phyloP scores from a whole-genome alignment of 2,888 invertebrate genomes.

The Drosophila ustulata region DNA sequence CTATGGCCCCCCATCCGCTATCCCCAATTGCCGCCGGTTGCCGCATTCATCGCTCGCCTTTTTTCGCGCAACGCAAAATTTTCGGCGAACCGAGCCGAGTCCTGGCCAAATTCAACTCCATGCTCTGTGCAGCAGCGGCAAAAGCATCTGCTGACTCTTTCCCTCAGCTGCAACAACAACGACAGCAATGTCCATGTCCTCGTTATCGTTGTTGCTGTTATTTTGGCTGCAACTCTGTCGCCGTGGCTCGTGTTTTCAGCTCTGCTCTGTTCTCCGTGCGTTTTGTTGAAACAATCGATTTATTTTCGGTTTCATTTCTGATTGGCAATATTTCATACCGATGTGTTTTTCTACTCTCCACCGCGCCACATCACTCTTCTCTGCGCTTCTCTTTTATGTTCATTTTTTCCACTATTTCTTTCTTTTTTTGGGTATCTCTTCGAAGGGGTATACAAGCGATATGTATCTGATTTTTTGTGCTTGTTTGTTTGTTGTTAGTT shows the following conservation, averaged over 20 bases:
- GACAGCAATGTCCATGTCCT: slow-evolving; percentile 39
- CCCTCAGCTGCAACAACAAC: slow-evolving; percentile 37
- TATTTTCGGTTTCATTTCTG: slow-evolving; percentile 84
- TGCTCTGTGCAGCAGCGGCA: slow-evolving; percentile 1
- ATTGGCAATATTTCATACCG: slow-evolving; percentile 83
- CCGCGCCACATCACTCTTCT: slow-evolving; percentile 6
- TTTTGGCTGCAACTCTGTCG: slow-evolving; percentile 64
- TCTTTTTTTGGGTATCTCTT: slow-evolving; percentile 16
- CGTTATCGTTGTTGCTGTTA: slow-evolving; percentile 52
- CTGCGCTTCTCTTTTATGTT: slow-evolving; percentile 14
- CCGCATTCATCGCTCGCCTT: slow-evolving; percentile 46
- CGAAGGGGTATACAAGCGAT: slow-evolving; percentile 21
- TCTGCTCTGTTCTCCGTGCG: slow-evolving; percentile 49
- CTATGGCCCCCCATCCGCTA: slow-evolving; percentile 16
- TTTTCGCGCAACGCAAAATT: slow-evolving; percentile 72
- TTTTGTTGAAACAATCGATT: slow-evolving; percentile 82
- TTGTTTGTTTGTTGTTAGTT: slow-evolving; percentile 17
- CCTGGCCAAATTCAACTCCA: slow-evolving; percentile 13
- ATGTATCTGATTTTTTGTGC: slow-evolving; percentile 51
- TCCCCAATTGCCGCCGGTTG: slow-evolving; percentile 45
- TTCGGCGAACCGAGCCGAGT: slow-evolving; percentile 55
- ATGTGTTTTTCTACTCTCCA: slow-evolving; percentile 48
- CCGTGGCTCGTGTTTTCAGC: slow-evolving; percentile 48
- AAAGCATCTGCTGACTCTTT: slow-evolving; percentile 58
- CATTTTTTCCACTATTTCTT: background rate